phyloP scores from a whole-genome alignment of 2,797 vertebrate species.

The Sphenopsis melanotis region DNA sequence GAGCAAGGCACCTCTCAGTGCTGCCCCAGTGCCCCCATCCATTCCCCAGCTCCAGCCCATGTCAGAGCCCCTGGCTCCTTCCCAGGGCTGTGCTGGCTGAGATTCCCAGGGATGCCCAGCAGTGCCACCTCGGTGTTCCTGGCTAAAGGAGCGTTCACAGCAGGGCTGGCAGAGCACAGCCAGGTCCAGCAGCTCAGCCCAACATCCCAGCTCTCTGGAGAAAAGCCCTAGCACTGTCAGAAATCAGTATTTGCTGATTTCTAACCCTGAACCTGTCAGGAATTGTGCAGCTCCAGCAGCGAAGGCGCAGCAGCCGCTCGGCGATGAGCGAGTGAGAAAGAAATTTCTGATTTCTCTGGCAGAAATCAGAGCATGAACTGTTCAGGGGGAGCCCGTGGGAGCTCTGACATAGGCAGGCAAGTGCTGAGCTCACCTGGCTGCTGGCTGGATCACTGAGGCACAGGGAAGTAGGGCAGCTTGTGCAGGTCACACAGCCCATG shows the following conservation, averaged over 20 bases:
- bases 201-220: not conserved
- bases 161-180: not conserved
- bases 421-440: not conserved
- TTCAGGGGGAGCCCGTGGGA: not conserved
- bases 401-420: not conserved
- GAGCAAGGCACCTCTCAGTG: slow-evolving; percentile 9
- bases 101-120: not conserved
- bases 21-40: not conserved
- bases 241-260: not conserved
- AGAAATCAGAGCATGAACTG: not conserved
- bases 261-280: not conserved
- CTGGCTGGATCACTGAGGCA: slow-evolving; percentile 3
- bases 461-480: slow-evolving; percentile 31
- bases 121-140: not conserved
- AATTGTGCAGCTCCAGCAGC: fast-evolving
- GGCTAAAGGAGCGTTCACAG: fast-evolving
- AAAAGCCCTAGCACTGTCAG: not conserved
- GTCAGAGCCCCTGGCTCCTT: not conserved
- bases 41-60: not conserved
- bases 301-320: fast-evolving
- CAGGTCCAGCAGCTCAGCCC: not conserved
- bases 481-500: not conserved
- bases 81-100: not conserved
- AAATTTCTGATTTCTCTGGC: not conserved
- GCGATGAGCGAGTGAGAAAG: fast-evolving